Evolutionary conservation across 1,140 invertebrate species (phyloP).

Genomic region (Cardiocondyla obscurior): DNA sequence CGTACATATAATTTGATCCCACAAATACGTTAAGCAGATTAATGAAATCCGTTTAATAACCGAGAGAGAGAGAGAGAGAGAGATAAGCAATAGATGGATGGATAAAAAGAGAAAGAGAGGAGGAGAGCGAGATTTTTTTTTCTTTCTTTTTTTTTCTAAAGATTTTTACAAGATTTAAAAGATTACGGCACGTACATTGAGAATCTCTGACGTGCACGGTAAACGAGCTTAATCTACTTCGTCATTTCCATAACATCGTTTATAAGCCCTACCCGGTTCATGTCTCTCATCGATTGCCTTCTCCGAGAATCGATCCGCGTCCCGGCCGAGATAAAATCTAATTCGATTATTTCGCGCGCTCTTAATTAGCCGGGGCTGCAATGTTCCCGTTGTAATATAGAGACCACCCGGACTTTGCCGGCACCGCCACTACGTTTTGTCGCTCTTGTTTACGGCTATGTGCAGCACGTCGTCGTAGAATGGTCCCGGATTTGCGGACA

Average conservation of each 20-base stretch:
- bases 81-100: too few species aligned
- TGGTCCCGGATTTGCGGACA: slow-evolving; percentile 33
- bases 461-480: slow-evolving; percentile 35
- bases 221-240: not conserved
- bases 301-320: not conserved
- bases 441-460: slow-evolving; percentile 16
- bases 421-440: slow-evolving; percentile 28
- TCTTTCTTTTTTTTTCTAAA: not conserved
- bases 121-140: too few species aligned
- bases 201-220: not conserved
- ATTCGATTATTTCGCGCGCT: not conserved
- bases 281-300: not conserved
- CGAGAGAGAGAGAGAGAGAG: too few species aligned
- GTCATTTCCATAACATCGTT: slow-evolving; percentile 17
- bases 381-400: slow-evolving; percentile 4
- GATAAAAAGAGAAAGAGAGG: too few species aligned
- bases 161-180: not conserved
- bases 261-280: not conserved
- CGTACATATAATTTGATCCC: not conserved
- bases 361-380: slow-evolving; percentile 1
- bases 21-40: not conserved
- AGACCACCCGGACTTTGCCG: not conserved
- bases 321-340: not conserved
- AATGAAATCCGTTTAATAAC: not conserved
- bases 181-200: not conserved